phyloP scores from a whole-genome alignment of 2,797 vertebrate species.

The Aphelocoma californica region DNA sequence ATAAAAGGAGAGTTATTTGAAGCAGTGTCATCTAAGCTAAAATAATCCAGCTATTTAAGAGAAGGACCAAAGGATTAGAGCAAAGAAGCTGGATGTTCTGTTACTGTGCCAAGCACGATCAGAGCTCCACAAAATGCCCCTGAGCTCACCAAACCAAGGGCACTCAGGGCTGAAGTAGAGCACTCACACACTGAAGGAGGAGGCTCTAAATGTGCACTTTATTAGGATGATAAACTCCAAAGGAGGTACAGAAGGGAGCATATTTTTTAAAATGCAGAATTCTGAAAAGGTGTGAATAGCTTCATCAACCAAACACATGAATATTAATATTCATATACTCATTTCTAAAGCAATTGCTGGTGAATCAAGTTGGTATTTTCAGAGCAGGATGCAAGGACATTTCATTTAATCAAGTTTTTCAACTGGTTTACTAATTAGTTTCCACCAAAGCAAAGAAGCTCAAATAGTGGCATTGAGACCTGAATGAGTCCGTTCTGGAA shows the following conservation, averaged over 20 bases:
- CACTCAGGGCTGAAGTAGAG: neutral
- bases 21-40: neutral
- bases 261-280: neutral
- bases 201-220: neutral
- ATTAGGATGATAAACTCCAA: neutral
- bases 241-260: neutral
- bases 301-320: conserved; percentile 33
- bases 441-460: neutral
- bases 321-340: conserved; percentile 31
- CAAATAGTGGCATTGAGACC: neutral
- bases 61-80: neutral
- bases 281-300: conserved; percentile 27
- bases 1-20: neutral
- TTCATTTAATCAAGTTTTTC: neutral
- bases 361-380: neutral
- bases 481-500: neutral
- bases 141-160: neutral
- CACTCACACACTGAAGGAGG: neutral
- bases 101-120: neutral
- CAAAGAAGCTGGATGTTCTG: neutral
- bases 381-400: neutral
- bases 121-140: neutral
- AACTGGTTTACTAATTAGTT: conserved; percentile 25
- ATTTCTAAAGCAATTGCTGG: conserved; percentile 4
- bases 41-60: neutral